phyloP scores from a whole-genome alignment of 2,113 vertebrate species.

The Sinocyclocheilus grahami region DNA sequence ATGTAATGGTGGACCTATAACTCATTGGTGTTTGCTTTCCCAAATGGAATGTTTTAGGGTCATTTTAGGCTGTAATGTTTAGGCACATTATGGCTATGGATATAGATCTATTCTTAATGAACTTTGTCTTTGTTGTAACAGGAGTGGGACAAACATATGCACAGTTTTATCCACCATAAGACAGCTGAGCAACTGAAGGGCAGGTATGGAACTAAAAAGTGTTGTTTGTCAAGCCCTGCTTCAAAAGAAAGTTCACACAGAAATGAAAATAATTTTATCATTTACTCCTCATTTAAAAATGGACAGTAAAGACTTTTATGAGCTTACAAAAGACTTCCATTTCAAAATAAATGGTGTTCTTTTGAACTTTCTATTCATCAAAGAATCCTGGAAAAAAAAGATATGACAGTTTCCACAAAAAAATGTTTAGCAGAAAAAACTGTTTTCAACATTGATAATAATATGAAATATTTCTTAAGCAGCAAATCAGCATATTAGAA shows the following conservation, averaged over 20 bases:
- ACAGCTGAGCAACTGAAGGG: slow-evolving; percentile 61
- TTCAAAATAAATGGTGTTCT: background rate
- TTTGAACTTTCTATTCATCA: background rate
- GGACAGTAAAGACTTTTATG: too few relatives aligned
- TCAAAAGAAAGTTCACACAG: background rate
- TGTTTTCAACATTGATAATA: background rate
- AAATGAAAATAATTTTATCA: background rate
- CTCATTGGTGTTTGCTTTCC: background rate
- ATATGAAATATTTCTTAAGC: background rate
- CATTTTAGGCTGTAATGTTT: background rate
- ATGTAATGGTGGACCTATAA: background rate
- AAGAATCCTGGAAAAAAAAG: too few relatives aligned
- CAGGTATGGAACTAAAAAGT: slow-evolving; percentile 48
- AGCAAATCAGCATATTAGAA: too few relatives aligned
- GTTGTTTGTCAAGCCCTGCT: background rate
- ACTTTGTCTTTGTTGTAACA: slow-evolving; percentile 37
- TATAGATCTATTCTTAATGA: background rate
- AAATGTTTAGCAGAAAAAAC: too few relatives aligned
- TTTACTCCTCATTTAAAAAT: background rate
- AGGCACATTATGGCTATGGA: background rate
- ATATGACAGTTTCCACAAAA: too few relatives aligned
- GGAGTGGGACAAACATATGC: slow-evolving; percentile 63
- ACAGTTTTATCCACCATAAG: slow-evolving; percentile 66
- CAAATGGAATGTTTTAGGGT: background rate
- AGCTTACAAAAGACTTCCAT: background rate